Evolutionary conservation across 2,797 vertebrate species (phyloP).

Genomic region (Anguilla obscura): DNA sequence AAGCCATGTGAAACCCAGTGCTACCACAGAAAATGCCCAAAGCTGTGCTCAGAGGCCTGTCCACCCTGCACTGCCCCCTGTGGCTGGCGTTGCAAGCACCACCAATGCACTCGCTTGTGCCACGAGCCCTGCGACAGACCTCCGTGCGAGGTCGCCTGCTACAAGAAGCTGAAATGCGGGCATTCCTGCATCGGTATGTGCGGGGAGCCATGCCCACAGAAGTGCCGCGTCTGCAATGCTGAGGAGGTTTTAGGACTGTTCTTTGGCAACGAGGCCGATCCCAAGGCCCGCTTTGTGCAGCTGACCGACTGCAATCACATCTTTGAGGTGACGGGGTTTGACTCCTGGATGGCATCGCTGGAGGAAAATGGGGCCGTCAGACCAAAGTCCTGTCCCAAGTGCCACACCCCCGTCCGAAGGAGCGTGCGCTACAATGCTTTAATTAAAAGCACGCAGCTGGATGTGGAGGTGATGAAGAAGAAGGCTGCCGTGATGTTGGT

Average conservation of each 20-base stretch:
- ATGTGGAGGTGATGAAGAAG: constrained; percentile 46
- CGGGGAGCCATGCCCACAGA: constrained; percentile 50
- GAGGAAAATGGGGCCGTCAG: constrained; percentile 29
- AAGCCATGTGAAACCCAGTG: constrained; percentile 43
- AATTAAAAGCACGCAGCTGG: constrained; percentile 37
- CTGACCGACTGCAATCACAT: constrained; percentile 48
- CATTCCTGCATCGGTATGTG: constrained; percentile 51
- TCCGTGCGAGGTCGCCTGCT: constrained; percentile 41
- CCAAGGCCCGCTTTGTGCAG: constrained; percentile 47
- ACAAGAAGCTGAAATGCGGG: constrained; percentile 33
- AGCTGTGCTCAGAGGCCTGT: constrained; percentile 41
- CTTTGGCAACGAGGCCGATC: constrained; percentile 46
- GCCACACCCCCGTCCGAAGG: constrained; percentile 39
- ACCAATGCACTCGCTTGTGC: constrained; percentile 42
- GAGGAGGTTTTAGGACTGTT: constrained; percentile 46
- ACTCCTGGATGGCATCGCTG: constrained; percentile 40
- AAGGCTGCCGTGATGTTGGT: constrained; percentile 29
- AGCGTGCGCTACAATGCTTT: constrained; percentile 39
- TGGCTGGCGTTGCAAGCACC: constrained; percentile 42
- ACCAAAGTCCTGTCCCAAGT: constrained; percentile 47
- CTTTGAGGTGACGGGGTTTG: constrained; percentile 46
- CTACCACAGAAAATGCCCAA: constrained; percentile 42
- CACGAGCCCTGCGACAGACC: constrained; percentile 44
- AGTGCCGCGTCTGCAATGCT: constrained; percentile 45
- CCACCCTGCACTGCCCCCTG: constrained; percentile 41